These are phyloP conservation scores for Callaeas wilsoni DNA, from an alignment of 2,113 vertebrate species.

Conservation along the genomic window DNA sequence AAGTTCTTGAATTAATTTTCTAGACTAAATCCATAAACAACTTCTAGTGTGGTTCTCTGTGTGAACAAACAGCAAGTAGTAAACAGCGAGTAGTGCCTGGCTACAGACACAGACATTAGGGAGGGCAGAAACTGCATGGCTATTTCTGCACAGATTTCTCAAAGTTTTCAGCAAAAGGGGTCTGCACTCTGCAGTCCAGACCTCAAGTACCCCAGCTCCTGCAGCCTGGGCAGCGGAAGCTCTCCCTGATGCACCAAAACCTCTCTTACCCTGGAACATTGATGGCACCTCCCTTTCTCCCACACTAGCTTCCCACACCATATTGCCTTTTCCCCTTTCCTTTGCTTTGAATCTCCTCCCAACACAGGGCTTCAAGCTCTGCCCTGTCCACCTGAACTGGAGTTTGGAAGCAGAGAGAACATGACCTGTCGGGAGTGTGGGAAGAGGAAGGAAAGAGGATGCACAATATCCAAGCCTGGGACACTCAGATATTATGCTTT, in stretches of 20 bases:
- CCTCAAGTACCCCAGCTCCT: neutral
- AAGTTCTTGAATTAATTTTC: neutral
- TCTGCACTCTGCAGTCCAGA: neutral
- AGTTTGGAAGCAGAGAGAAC: neutral
- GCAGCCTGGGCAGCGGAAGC: rapidly evolving
- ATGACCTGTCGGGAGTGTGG: neutral
- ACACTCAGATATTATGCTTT: neutral
- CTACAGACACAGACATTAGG: neutral
- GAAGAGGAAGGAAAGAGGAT: neutral
- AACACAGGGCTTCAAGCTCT: neutral
- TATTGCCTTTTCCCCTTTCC: neutral
- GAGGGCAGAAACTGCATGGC: neutral
- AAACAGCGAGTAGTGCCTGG: neutral
- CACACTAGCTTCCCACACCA: neutral
- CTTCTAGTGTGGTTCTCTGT: neutral
- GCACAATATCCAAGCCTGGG: neutral
- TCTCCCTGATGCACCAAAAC: neutral
- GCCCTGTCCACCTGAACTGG: neutral
- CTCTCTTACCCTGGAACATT: neutral
- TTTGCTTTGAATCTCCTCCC: neutral
- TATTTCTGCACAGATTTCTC: neutral
- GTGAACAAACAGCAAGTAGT: neutral
- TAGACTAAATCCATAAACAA: neutral
- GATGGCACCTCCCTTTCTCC: neutral
- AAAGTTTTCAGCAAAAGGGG: neutral